These are phyloP conservation scores for Torymus texanus DNA, from an alignment of 2,888 invertebrate genomes.

Conservation along the genomic window DNA sequence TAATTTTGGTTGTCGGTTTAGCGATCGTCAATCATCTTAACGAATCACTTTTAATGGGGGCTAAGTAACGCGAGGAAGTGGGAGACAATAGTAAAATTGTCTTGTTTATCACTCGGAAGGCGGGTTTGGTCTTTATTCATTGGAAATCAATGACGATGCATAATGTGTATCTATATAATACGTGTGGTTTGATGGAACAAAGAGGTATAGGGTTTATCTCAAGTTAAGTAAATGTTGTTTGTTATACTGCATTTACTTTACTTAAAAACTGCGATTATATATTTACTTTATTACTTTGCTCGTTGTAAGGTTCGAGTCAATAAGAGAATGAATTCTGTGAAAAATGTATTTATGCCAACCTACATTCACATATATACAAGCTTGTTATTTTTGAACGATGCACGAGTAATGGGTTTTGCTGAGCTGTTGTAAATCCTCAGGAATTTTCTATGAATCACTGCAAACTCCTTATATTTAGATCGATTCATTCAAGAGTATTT, in stretches of 20 bases:
- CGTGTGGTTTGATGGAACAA: too few species aligned
- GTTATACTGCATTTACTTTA: not conserved
- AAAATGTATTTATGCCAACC: conserved; percentile 27
- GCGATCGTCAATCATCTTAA: too few species aligned
- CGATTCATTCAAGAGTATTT: conserved; percentile 43
- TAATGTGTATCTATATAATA: too few species aligned
- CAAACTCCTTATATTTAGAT: conserved; percentile 39
- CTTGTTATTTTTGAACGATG: conserved; percentile 39
- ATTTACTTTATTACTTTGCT: conserved; percentile 14
- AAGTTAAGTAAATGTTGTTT: too few species aligned
- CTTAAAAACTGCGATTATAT: conserved; percentile 9
- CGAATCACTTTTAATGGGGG: not conserved
- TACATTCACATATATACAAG: not conserved
- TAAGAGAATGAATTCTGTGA: conserved; percentile 15
- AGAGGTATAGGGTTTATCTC: too few species aligned
- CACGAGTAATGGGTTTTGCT: conserved; percentile 17
- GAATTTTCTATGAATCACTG: conserved; percentile 48
- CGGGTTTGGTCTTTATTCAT: too few species aligned
- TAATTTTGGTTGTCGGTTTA: not conserved
- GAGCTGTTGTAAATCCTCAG: conserved; percentile 26
- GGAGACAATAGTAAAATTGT: too few species aligned
- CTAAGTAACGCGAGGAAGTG: too few species aligned
- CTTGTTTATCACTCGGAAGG: too few species aligned
- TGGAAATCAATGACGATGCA: too few species aligned
- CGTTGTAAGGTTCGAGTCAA: not conserved